A percentile compares a stretch with the other conserved stretches of the same genome.
These are phyloP conservation scores for Junco hyemalis DNA, from an alignment of 2,113 vertebrate species.

Conservation along the genomic window DNA sequence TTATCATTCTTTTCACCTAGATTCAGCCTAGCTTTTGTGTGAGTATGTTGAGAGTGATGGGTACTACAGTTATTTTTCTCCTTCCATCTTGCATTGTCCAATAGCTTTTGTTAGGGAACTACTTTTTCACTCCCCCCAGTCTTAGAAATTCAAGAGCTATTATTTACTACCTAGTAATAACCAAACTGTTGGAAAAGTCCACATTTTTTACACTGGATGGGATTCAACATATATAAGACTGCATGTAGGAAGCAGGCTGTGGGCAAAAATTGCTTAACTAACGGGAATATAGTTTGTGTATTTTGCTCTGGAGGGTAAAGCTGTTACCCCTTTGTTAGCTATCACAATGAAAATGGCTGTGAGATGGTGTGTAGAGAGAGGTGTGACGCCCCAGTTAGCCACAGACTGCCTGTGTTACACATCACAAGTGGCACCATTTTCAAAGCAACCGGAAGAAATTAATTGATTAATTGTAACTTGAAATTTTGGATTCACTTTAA, in stretches of 20 bases:
- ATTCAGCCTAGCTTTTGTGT: slow-evolving; percentile 5
- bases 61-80: not conserved
- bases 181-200: not conserved
- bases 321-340: not conserved
- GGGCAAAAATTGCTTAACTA: not conserved
- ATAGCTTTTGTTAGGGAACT: not conserved
- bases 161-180: not conserved
- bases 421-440: not conserved
- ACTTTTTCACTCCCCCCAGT: not conserved
- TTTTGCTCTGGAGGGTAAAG: not conserved
- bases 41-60: not conserved
- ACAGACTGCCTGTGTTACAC: not conserved
- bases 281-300: not conserved
- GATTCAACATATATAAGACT: not conserved
- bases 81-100: not conserved
- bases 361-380: not conserved
- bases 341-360: not conserved
- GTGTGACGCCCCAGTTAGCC: not conserved
- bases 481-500: not conserved
- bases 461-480: not conserved
- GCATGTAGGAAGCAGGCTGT: not conserved
- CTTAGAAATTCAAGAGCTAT: not conserved
- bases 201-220: not conserved
- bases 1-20: not conserved
- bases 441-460: not conserved